Evolutionary conservation across 2,888 invertebrate genomes (phyloP).

Genomic region (Euclidia mi): DNA sequence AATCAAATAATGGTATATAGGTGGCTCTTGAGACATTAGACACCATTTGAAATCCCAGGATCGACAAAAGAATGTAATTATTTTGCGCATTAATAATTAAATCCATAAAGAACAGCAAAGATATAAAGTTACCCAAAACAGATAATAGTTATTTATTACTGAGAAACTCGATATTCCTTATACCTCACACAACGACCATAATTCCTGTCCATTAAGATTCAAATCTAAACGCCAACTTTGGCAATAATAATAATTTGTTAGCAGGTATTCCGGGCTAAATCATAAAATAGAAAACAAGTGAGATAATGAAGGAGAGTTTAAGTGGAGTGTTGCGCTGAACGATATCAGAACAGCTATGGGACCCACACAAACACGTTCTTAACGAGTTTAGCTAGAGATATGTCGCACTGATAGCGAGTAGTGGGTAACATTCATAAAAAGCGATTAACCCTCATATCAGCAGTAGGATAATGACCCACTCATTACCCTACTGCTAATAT

Average conservation of each 20-base stretch:
- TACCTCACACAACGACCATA: neutral
- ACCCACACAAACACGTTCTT: conserved; percentile 6
- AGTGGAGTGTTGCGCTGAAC: conserved; percentile 2
- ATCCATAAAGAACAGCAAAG: too few species aligned
- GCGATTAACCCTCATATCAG: too few species aligned
- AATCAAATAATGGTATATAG: too few species aligned
- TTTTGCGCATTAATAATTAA: too few species aligned
- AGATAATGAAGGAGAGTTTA: neutral
- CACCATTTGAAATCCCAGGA: too few species aligned
- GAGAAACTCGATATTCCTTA: neutral
- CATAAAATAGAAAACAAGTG: neutral
- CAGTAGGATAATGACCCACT: too few species aligned
- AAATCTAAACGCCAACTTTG: neutral
- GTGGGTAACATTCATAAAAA: too few species aligned
- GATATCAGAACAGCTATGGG: conserved; percentile 3
- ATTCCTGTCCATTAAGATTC: neutral
- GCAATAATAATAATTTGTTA: neutral
- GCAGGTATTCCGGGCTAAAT: neutral
- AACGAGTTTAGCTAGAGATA: neutral
- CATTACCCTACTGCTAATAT: too few species aligned
- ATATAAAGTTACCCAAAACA: too few species aligned
- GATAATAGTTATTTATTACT: neutral
- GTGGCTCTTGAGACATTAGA: too few species aligned
- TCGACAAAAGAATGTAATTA: too few species aligned
- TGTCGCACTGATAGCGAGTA: too few species aligned